Evolutionary conservation across 2,888 invertebrate genomes (phyloP), one percentile per base, ranked within the genome.

Genomic region (Phasia obesa): DNA sequence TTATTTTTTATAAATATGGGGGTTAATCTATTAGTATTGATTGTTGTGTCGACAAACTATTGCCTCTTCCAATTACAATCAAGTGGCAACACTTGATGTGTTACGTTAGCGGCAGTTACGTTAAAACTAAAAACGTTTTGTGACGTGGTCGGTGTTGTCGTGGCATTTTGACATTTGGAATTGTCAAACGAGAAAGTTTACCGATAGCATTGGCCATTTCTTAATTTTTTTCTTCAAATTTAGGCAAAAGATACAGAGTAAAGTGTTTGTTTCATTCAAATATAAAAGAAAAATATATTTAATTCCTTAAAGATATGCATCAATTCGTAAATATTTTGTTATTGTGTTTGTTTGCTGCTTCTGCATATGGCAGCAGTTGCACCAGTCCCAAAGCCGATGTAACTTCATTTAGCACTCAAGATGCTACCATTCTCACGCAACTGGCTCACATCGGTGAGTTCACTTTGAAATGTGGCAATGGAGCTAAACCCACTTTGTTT

Each of bases 371-470:
- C 31, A 84, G 91, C 76, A 90, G 91, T 69, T 94, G 94, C 89
- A 90, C 90, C 83, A 94, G 94, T 87, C 94, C 95, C 5, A 93
- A 95, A 92, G 94, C 95, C 13, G 93, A 94, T 77, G 94, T 96
- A n/a, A 94, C 94, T 69, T 94, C 95, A 0, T 98, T 98, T 91
- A 97, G 98, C 59, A 98, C 98, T 19, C 94, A 95, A 90, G 99
- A 99, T 92, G 97, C 97, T 0, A 97, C 98, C 60, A 94, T 98
- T 83, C 95, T 99, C 13, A 95, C 96, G 85, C 96, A 94, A 90
- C 96, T 98, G 86, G 98, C 97, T 0, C 97, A 97, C 91, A 95
- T 99, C 87, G 95, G 96, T 15, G 97, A 98, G 91, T 98, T 99
- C 92, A 93, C 94, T 11, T 92, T 99, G 53, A 94, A 95, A 89